These are phyloP conservation scores for Stegodyphus mimosarum DNA, from an alignment of 1,140 invertebrate genomes.

Conservation along the genomic window DNA sequence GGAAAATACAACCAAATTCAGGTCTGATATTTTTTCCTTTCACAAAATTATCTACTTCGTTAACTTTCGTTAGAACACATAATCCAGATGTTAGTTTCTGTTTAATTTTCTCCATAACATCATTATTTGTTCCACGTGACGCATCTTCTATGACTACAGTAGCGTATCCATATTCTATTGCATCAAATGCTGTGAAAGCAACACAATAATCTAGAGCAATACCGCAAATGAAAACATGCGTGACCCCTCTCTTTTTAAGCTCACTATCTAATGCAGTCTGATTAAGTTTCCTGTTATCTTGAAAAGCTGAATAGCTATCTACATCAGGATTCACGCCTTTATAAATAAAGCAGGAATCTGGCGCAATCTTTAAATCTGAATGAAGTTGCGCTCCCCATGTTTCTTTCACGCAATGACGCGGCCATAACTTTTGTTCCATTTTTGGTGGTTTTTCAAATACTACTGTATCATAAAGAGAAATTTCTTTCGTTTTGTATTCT, in stretches of 20 bases:
- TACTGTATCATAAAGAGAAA: slow-evolving; percentile 82
- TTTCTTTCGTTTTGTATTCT: slow-evolving; percentile 75
- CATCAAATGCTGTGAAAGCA: slow-evolving; percentile 65
- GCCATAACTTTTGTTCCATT: slow-evolving; percentile 89
- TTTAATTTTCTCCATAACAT: background rate
- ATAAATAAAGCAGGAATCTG: slow-evolving; percentile 48
- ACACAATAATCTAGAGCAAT: slow-evolving; percentile 97
- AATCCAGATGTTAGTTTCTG: background rate
- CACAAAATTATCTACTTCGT: background rate
- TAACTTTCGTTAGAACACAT: slow-evolving; percentile 3
- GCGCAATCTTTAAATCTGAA: slow-evolving; percentile 83
- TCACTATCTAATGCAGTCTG: slow-evolving; percentile 85
- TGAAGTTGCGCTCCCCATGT: slow-evolving; percentile 94
- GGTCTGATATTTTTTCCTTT: slow-evolving; percentile 23
- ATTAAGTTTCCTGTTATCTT: slow-evolving; percentile 92
- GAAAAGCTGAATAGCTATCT: slow-evolving; percentile 98
- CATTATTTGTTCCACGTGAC: slow-evolving; percentile 74
- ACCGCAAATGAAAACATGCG: slow-evolving; percentile 96
- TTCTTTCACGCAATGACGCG: slow-evolving; percentile 92
- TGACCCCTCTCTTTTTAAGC: slow-evolving; percentile 81
- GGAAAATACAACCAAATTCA: slow-evolving; percentile 22
- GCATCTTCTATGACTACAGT: slow-evolving; percentile 92
- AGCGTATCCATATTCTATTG: slow-evolving; percentile 85
- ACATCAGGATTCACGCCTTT: slow-evolving; percentile 87
- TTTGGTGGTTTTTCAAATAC: slow-evolving; percentile 88